Conservation (phyloP, 2,797 vertebrate species). For the Tamandua tetradactyla region DNA sequence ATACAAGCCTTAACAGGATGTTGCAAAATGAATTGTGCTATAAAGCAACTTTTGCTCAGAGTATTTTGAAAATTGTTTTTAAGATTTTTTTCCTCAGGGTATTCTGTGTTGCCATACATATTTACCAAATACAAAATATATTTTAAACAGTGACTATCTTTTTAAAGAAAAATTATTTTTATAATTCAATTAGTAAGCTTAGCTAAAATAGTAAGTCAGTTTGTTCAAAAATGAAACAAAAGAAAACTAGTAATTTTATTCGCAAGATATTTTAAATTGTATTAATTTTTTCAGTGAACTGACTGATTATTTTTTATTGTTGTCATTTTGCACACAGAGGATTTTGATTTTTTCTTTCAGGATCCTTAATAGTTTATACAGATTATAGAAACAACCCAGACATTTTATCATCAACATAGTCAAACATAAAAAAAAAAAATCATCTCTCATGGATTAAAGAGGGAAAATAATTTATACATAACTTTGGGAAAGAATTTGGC, state of each 20-base stretch:
- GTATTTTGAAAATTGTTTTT: background rate
- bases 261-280: background rate
- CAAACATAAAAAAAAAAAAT: slow-evolving; percentile 5
- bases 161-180: background rate
- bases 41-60: background rate
- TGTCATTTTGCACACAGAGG: background rate
- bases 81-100: background rate
- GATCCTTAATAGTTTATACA: background rate
- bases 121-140: background rate
- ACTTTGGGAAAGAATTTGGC: slow-evolving; percentile 12
- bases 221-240: background rate
- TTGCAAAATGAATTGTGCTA: background rate
- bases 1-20: background rate
- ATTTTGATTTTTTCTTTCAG: background rate
- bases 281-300: background rate
- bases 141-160: background rate
- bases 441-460: background rate
- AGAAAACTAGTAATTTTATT: background rate
- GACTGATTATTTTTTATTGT: background rate
- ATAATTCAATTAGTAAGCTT: background rate
- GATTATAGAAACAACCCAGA: background rate
- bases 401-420: background rate
- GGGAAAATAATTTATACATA: background rate
- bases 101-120: background rate
- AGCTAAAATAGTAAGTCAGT: background rate